Percentiles rank a stretch among this genome's conserved stretches.
Conservation (phyloP, 2,797 vertebrate species). For the Arctocebus calabarensis region DNA sequence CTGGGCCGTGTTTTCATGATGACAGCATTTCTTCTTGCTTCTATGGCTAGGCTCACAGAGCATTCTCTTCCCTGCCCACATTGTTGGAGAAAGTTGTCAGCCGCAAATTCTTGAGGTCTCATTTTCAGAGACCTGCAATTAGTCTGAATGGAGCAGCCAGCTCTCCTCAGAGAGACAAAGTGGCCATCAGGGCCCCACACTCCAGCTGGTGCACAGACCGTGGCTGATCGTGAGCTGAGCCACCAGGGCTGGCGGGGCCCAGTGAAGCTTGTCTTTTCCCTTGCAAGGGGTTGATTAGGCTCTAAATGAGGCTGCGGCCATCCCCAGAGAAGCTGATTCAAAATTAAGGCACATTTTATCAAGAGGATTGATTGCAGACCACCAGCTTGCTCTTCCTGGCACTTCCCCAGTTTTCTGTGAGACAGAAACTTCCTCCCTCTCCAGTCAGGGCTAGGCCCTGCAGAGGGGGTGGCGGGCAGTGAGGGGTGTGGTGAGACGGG, state of each 20-base stretch:
- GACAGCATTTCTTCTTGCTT: not conserved
- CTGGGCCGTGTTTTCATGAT: fast-evolving
- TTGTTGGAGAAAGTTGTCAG: not conserved
- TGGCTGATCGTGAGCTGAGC: not conserved
- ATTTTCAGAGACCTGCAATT: not conserved
- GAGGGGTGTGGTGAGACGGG: not conserved
- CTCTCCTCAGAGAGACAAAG: not conserved
- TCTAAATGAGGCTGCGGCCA: not conserved
- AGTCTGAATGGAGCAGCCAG: not conserved
- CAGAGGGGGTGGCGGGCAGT: not conserved
- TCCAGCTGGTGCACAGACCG: not conserved
- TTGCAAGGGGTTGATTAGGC: not conserved
- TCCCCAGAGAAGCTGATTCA: not conserved
- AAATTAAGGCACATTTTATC: not conserved
- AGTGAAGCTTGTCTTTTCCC: not conserved
- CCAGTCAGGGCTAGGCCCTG: fast-evolving
- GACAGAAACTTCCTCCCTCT: not conserved
- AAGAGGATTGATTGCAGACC: not conserved
- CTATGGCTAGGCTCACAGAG: not conserved
- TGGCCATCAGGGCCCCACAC: not conserved
- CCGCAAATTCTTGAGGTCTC: too few species aligned
- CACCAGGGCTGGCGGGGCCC: fast-evolving
- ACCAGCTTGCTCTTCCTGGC: not conserved
- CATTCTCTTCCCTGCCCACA: fast-evolving
- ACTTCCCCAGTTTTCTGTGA: not conserved